Evolutionary conservation across 2,888 invertebrate genomes (phyloP).

Genomic region (Pterostichus madidus): DNA sequence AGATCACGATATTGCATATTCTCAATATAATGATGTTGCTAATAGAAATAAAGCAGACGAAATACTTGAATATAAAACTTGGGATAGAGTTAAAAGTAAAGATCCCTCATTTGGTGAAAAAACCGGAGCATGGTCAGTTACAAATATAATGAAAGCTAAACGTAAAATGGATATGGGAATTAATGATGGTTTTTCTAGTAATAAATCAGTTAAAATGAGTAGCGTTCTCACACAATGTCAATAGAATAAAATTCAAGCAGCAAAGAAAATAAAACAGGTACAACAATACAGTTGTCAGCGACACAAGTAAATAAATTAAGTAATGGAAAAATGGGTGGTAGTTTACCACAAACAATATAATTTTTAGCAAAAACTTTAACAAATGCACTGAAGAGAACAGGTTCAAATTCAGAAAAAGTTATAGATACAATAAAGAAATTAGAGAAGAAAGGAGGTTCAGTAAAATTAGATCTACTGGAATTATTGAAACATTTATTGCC

Average conservation of each 20-base stretch:
- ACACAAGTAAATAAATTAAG: conserved; percentile 12
- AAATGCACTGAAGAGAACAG: too few species aligned
- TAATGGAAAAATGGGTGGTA: background rate
- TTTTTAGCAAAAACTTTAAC: too few species aligned
- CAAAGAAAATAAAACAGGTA: background rate
- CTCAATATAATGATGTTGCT: too few species aligned
- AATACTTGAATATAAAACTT: conserved; percentile 54
- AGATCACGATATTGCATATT: too few species aligned
- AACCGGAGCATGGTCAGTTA: conserved; percentile 60
- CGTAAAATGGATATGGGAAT: too few species aligned
- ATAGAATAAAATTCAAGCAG: background rate
- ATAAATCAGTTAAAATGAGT: too few species aligned
- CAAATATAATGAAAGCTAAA: conserved; percentile 68
- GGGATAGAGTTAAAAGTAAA: conserved; percentile 64
- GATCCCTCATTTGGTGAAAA: conserved; percentile 66
- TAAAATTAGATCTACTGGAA: too few species aligned
- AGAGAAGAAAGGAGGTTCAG: too few species aligned
- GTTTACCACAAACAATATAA: background rate
- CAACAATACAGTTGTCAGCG: background rate
- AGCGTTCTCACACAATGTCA: background rate
- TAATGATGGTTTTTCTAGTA: too few species aligned
- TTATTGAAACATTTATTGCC: too few species aligned
- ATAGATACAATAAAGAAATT: background rate
- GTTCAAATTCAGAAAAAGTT: too few species aligned
- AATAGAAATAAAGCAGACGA: background rate